These are phyloP conservation scores for Drosophila fungiperda DNA, from an alignment of 2,888 invertebrate species.

Conservation along the genomic window DNA sequence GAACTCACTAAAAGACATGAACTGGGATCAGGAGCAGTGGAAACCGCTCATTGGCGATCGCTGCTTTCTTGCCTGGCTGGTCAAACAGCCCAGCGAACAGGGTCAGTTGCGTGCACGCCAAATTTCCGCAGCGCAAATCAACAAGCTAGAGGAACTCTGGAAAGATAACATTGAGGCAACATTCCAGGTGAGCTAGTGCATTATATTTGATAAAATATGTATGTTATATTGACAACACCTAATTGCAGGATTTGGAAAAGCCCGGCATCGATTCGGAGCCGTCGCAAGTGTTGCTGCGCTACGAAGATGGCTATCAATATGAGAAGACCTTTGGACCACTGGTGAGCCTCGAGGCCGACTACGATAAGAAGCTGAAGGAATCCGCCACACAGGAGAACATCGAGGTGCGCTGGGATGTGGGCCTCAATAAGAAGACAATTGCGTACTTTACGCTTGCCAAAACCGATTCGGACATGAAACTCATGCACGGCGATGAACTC, in stretches of 20 bases:
- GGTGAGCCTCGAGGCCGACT: conserved; percentile 98
- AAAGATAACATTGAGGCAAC: conserved; percentile 99
- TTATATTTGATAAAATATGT: not conserved
- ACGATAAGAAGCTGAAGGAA: conserved; percentile 98
- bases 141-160: conserved; percentile 99
- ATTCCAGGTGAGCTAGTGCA: conserved; percentile 87
- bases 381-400: conserved; percentile 99
- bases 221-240: conserved; percentile 7
- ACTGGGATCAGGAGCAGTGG: conserved; percentile 99
- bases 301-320: conserved; percentile 99
- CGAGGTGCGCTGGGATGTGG: conserved; percentile 99
- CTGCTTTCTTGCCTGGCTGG: conserved; percentile 98
- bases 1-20: conserved; percentile 98
- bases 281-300: conserved; percentile 91
- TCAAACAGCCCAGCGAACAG: conserved; percentile 98
- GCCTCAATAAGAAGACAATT: conserved; percentile 98
- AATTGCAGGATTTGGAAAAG: conserved; percentile 93
- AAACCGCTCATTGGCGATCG: conserved; percentile 98
- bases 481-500: conserved; percentile 99
- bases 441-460: conserved; percentile 99
- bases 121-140: conserved; percentile 98
- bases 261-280: conserved; percentile 99
- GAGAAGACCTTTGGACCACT: conserved; percentile 99
- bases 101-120: conserved; percentile 98
- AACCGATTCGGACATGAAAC: conserved; percentile 98